A percentile compares a stretch with the other conserved stretches of the same genome.
Evolutionary conservation across 1,140 invertebrate species (phyloP).

Genomic region (Sinonovacula constricta): DNA sequence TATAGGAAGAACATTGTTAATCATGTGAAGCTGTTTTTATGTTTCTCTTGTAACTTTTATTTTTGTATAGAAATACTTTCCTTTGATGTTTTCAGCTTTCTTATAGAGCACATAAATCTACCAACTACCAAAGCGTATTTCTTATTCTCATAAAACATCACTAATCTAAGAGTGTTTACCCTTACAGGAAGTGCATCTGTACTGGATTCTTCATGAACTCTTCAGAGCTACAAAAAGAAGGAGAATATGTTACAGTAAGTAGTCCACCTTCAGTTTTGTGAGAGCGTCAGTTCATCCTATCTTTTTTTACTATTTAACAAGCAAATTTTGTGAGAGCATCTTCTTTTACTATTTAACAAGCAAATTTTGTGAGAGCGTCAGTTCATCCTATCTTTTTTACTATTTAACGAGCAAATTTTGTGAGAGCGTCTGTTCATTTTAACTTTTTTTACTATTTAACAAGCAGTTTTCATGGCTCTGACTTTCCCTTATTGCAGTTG

Average conservation of each 20-base stretch:
- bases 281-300: too few relatives aligned
- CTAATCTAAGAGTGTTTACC: not conserved
- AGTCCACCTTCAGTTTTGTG: not conserved
- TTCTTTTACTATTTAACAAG: not conserved
- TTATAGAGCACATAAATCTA: not conserved
- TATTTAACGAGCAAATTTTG: not conserved
- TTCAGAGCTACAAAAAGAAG: constrained; percentile 89
- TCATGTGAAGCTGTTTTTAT: too few relatives aligned
- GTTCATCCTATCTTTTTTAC: not conserved
- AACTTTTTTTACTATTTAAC: not conserved
- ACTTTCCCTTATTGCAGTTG: too few relatives aligned
- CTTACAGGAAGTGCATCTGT: constrained; percentile 83
- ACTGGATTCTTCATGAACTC: constrained; percentile 93
- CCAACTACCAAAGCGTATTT: too few relatives aligned
- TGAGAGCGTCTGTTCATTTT: too few relatives aligned
- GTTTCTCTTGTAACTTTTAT: too few relatives aligned
- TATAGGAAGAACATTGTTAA: too few relatives aligned
- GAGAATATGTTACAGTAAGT: constrained; percentile 86
- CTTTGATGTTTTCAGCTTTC: not conserved
- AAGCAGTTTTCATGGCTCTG: too few relatives aligned
- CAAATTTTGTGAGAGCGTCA: not conserved
- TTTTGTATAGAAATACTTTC: not conserved
- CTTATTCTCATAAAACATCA: too few relatives aligned
- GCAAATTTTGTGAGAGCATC: not conserved
- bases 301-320: not conserved